These are phyloP conservation scores for Entomyzon cyanotis DNA, from an alignment of 2,113 vertebrate genomes.

Conservation along the genomic window DNA sequence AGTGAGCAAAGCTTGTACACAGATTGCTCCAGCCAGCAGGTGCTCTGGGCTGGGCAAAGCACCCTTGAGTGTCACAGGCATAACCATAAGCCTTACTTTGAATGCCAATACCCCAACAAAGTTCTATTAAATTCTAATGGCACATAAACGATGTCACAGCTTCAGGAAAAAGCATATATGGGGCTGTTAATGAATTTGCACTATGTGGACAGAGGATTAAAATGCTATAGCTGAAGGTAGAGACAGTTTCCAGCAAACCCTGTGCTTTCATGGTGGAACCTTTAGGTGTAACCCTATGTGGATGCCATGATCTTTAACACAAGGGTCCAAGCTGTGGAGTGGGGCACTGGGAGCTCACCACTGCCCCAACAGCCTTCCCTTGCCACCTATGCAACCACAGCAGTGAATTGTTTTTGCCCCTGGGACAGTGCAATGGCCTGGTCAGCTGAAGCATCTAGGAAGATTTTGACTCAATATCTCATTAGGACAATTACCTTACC, in stretches of 20 bases:
- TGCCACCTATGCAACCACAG: fast-evolving
- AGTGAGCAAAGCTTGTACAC: background rate
- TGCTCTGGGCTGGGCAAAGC: background rate
- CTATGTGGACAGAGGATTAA: background rate
- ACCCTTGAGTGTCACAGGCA: background rate
- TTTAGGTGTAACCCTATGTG: fast-evolving
- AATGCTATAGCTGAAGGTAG: background rate
- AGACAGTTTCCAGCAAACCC: background rate
- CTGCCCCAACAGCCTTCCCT: background rate
- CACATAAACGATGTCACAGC: fast-evolving
- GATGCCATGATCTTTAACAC: background rate
- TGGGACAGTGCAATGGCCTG: background rate
- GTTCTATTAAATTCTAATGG: background rate
- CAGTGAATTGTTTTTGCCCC: background rate
- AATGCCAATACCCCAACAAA: background rate
- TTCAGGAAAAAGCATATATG: background rate
- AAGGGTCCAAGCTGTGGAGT: background rate
- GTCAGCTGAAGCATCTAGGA: background rate
- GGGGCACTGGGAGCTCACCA: background rate
- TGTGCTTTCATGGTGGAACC: background rate
- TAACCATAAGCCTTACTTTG: background rate
- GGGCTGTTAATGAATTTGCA: background rate
- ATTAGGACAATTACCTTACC: background rate
- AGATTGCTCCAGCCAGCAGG: background rate
- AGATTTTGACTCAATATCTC: background rate